phyloP scores from a whole-genome alignment of 1,140 invertebrate species.

The Cyclina sinensis region DNA sequence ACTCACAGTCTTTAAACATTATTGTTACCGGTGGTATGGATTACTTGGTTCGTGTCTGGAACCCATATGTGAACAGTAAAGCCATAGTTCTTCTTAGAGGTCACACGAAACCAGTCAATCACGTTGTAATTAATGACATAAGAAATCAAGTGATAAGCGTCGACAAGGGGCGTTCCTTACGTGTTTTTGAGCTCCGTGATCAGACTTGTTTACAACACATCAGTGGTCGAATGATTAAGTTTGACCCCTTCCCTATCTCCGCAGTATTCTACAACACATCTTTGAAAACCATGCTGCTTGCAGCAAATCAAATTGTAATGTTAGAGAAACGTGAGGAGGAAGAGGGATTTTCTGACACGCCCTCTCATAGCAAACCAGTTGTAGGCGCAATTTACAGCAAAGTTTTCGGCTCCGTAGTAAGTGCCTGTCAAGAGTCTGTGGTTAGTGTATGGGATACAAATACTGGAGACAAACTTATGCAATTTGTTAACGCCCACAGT shows the following conservation, averaged over 20 bases:
- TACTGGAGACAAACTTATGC: constrained; percentile 81
- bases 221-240: constrained; percentile 73
- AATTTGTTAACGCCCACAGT: constrained; percentile 81
- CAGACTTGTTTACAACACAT: constrained; percentile 80
- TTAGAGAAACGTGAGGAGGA: constrained; percentile 79
- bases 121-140: constrained; percentile 85
- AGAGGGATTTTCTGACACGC: constrained; percentile 72
- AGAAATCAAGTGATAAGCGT: constrained; percentile 88
- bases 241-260: constrained; percentile 74
- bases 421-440: constrained; percentile 81
- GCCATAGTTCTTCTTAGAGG: constrained; percentile 89
- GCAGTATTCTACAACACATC: constrained; percentile 75
- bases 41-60: constrained; percentile 91
- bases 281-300: constrained; percentile 74
- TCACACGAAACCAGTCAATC: constrained; percentile 90
- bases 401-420: constrained; percentile 79
- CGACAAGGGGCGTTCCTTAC: constrained; percentile 90
- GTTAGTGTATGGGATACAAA: constrained; percentile 82
- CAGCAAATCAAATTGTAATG: constrained; percentile 76
- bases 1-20: constrained; percentile 76
- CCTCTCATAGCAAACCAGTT: constrained; percentile 81
- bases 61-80: constrained; percentile 90
- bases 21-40: constrained; percentile 90
- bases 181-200: constrained; percentile 86
- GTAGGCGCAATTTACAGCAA: constrained; percentile 80